Base-by-base conservation (phyloP, 35 echinoderm and acorn worm genomes). In the Holothuria glaberrima region DNA sequence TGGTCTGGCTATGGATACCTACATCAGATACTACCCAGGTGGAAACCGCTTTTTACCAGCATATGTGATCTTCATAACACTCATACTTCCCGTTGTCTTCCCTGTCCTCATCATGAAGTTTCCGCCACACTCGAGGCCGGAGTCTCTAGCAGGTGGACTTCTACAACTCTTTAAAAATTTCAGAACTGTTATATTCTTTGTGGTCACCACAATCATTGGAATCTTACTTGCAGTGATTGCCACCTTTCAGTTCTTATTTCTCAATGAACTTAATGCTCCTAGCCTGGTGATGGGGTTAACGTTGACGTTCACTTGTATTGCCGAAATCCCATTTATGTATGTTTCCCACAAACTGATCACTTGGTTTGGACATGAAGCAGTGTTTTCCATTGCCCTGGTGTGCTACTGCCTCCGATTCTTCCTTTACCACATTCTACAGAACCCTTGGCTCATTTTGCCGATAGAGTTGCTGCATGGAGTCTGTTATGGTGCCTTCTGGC, bases 391-490 rank as follows among this genome's bases (percentile, higher is more conserved):
- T 1, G 12, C 50, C 13, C 50, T 54, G 50, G 1, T 54, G 3
- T 54, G 50, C 16, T 54, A 54, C 56, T 66, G 19, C 44, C 0
- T 92, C 18, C 75, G 94, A 28, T 95, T 95, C 48, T 59, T 92
- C 4, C 90, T 68, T 35, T 95, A 95, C 63, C 79, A 86, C 5
- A 82, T 91, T 30, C 52, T 95, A 2, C 58, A 33, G 30, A 92
- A 95, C 45, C 90, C 94, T 0, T 95, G 90, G 90, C 41, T 91
- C 22, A 50, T 95, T 27, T 27, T 95, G 6, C 90, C 90, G 0
- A 75, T 95, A 82, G 94, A 95, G 34, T 65, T 92, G 20, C 60
- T 95, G 57, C 94, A 95, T 88, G 94, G 94, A 4, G 41, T 95
- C 32, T 92, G 90, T 19, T 95, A 45, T 66, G 94, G 94, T 30